Evolutionary conservation across 1,140 invertebrate genomes (phyloP).

Genomic region (Diorhabda sublineata): DNA sequence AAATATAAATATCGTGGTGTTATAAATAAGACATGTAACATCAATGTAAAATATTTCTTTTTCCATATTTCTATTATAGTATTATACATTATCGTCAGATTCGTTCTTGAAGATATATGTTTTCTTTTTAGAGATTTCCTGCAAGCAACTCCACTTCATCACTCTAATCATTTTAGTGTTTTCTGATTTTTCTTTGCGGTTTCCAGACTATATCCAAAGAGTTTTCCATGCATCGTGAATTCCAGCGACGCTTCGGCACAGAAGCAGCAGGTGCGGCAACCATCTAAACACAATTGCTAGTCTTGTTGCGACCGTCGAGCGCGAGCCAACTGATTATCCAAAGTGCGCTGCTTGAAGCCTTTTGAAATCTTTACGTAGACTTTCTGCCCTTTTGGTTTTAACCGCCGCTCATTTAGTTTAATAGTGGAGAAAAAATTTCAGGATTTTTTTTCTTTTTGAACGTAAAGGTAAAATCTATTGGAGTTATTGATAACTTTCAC

Average conservation of each 20-base stretch:
- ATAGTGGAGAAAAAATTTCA: neutral
- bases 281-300: neutral
- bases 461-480: neutral
- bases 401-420: neutral
- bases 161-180: neutral
- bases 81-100: too few relatives aligned
- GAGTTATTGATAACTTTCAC: too few relatives aligned
- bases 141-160: too few relatives aligned
- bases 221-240: neutral
- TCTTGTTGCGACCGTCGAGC: constrained; percentile 1
- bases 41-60: too few relatives aligned
- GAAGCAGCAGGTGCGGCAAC: neutral
- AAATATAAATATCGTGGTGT: too few relatives aligned
- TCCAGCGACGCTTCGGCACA: neutral
- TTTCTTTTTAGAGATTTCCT: too few relatives aligned
- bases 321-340: neutral
- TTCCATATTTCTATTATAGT: too few relatives aligned
- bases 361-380: neutral
- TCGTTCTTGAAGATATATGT: too few relatives aligned
- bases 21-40: too few relatives aligned
- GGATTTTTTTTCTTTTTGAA: neutral
- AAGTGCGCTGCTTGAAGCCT: neutral
- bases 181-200: neutral
- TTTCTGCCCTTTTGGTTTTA: neutral
- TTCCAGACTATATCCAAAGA: neutral